Conservation (phyloP, 2,888 invertebrate genomes). For the Pachymerium ferrugineum region DNA sequence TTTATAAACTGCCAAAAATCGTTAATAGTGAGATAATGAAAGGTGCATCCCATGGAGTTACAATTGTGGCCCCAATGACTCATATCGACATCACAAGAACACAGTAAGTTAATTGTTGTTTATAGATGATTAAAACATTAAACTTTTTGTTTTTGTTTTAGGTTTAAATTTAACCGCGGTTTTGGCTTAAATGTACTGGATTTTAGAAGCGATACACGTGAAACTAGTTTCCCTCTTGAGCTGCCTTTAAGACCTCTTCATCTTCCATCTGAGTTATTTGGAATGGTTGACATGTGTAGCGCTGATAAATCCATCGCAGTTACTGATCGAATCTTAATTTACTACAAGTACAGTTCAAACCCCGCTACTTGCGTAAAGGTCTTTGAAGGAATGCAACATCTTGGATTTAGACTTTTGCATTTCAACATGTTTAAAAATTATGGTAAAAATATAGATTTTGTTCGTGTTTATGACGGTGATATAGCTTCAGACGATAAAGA, state of each 20-base stretch:
- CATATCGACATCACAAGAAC: conserved; percentile 68
- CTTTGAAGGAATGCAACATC: conserved; percentile 36
- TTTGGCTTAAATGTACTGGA: conserved; percentile 84
- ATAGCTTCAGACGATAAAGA: conserved; percentile 55
- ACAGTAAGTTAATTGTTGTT: conserved; percentile 43
- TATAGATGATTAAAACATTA: not conserved
- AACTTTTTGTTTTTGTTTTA: conserved; percentile 36
- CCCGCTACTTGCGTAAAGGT: conserved; percentile 91
- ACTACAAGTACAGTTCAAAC: conserved; percentile 94
- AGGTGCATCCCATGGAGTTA: conserved; percentile 86
- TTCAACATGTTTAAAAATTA: conserved; percentile 88
- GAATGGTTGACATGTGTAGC: conserved; percentile 93
- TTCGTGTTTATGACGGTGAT: conserved; percentile 88
- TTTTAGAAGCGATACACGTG: conserved; percentile 85
- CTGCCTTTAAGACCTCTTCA: conserved; percentile 72
- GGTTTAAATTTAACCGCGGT: conserved; percentile 74
- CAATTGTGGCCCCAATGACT: conserved; percentile 80
- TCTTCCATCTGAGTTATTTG: conserved; percentile 80
- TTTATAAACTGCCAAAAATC: conserved; percentile 75
- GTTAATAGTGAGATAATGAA: conserved; percentile 69
- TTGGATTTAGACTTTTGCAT: conserved; percentile 63
- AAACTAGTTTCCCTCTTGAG: conserved; percentile 81
- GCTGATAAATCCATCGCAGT: conserved; percentile 84
- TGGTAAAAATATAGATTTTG: conserved; percentile 72
- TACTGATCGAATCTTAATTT: conserved; percentile 82